Conservation (phyloP, 2,797 vertebrate genomes). For the Coracias cyanogaster region DNA sequence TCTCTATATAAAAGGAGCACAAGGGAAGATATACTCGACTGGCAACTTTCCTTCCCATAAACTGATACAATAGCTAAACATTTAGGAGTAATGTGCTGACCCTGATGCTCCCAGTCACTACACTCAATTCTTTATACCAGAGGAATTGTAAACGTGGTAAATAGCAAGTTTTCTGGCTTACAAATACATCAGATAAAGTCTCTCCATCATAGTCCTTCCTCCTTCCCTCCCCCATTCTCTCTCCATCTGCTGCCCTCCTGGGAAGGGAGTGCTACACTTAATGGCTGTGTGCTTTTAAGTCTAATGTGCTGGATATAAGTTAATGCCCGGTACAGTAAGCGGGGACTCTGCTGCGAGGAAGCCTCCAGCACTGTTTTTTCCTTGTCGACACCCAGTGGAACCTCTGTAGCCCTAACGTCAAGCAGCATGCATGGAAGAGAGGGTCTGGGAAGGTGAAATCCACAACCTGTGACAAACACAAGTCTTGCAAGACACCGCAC, state of each 20-base stretch:
- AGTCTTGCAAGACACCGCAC: not conserved
- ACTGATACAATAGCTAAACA: slow-evolving; percentile 52
- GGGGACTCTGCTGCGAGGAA: not conserved
- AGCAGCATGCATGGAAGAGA: not conserved
- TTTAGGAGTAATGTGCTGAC: slow-evolving; percentile 53
- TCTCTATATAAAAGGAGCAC: not conserved
- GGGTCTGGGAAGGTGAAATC: not conserved
- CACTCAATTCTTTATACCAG: slow-evolving; percentile 41
- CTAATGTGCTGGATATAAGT: slow-evolving; percentile 47
- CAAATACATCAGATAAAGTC: slow-evolving; percentile 2
- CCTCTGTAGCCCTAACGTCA: not conserved
- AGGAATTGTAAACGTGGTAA: slow-evolving; percentile 45
- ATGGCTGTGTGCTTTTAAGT: slow-evolving; percentile 44
- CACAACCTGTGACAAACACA: not conserved
- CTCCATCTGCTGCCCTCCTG: slow-evolving; percentile 50
- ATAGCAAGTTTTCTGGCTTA: slow-evolving; percentile 40
- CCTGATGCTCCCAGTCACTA: slow-evolving; percentile 12
- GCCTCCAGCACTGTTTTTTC: not conserved
- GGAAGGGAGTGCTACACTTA: not conserved
- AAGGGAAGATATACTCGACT: slow-evolving; percentile 1
- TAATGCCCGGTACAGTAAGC: not conserved
- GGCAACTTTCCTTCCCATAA: slow-evolving; percentile 35
- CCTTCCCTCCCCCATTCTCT: slow-evolving; percentile 26
- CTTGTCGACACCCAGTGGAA: not conserved
- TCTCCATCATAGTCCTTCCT: not conserved